Conservation (phyloP, 2,797 vertebrate genomes). For the Morelia viridis region DNA sequence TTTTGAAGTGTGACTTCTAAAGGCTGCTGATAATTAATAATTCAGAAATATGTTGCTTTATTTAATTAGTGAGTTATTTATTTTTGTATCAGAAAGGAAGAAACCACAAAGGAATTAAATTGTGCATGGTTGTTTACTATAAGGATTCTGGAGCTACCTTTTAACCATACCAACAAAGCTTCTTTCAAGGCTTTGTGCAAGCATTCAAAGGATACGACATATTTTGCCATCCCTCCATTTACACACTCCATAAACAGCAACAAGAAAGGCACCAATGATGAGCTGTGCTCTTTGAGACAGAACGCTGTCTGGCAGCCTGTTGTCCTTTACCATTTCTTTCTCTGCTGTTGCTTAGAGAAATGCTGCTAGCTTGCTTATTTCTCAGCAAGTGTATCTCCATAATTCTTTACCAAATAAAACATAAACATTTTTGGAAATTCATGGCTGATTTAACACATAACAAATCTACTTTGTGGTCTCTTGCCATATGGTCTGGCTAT, state of each 20-base stretch:
- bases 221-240: not conserved
- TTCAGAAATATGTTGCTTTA: not conserved
- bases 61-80: not conserved
- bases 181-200: not conserved
- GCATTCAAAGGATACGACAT: not conserved
- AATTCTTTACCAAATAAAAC: not conserved
- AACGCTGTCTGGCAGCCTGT: not conserved
- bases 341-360: not conserved
- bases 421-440: not conserved
- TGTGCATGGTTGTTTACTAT: not conserved
- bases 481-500: not conserved
- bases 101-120: not conserved
- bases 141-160: not conserved
- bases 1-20: not conserved
- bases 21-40: constrained; percentile 1
- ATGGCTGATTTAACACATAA: not conserved
- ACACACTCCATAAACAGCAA: not conserved
- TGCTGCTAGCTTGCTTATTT: not conserved
- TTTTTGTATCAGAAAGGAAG: not conserved
- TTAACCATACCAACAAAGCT: not conserved
- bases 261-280: not conserved
- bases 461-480: not conserved
- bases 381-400: not conserved
- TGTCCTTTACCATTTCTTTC: not conserved
- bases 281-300: not conserved